A percentile compares a stretch with the other conserved stretches of the same genome.
These are phyloP conservation scores for Rhinichthys klamathensis DNA, from an alignment of 2,113 vertebrate species.

Conservation along the genomic window DNA sequence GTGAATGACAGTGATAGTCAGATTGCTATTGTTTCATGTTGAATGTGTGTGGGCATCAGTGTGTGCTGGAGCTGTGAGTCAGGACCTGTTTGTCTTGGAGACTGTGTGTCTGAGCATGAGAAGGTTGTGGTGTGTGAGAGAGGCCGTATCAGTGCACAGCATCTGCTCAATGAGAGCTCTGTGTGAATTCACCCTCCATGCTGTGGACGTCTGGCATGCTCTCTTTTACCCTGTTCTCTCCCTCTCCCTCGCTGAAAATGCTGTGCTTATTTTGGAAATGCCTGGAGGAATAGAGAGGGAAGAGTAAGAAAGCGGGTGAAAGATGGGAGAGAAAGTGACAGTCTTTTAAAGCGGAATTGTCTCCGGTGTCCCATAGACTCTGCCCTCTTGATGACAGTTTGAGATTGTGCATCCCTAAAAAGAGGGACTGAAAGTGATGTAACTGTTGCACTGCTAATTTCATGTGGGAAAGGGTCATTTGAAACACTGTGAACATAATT, in stretches of 20 bases:
- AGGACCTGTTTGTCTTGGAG: slow-evolving; percentile 11
- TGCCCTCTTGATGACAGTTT: background rate
- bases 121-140: slow-evolving; percentile 1
- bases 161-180: slow-evolving; percentile 38
- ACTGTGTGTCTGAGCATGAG: slow-evolving; percentile 4
- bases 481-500: background rate
- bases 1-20: slow-evolving; percentile 14
- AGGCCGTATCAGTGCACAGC: slow-evolving; percentile 8
- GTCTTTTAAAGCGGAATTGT: slow-evolving; percentile 4
- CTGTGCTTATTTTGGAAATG: slow-evolving; percentile 56
- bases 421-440: background rate
- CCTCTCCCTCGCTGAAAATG: slow-evolving; percentile 49
- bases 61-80: slow-evolving; percentile 16
- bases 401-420: background rate
- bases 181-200: slow-evolving; percentile 38
- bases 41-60: background rate
- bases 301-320: slow-evolving; percentile 28
- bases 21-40: slow-evolving; percentile 8
- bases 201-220: slow-evolving; percentile 10
- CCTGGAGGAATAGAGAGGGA: slow-evolving; percentile 67
- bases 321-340: slow-evolving; percentile 1
- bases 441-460: background rate
- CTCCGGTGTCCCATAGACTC: background rate
- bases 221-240: slow-evolving; percentile 40
- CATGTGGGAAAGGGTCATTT: background rate